Evolutionary conservation across 2,888 invertebrate genomes (phyloP).

Genomic region (Xanthorhoe spadicearia): DNA sequence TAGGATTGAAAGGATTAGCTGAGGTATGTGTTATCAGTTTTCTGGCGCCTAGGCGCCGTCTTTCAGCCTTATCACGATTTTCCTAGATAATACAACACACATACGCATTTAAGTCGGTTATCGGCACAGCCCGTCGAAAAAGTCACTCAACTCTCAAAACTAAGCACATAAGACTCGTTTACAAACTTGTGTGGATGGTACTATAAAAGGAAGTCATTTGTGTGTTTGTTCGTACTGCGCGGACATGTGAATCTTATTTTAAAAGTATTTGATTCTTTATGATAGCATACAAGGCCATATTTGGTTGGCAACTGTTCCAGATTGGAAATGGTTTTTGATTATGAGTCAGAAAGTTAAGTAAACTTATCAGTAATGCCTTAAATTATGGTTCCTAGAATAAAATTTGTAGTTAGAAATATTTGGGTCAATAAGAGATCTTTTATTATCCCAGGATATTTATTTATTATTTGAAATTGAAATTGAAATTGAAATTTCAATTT

Average conservation of each 20-base stretch:
- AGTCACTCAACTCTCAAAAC: slow-evolving; percentile 1
- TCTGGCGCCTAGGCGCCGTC: slow-evolving; percentile 57
- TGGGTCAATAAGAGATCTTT: too few relatives aligned
- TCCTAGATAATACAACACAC: slow-evolving; percentile 53
- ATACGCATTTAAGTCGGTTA: slow-evolving; percentile 45
- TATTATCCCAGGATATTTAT: too few relatives aligned
- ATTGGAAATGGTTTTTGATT: background rate
- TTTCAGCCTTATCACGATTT: slow-evolving; percentile 58
- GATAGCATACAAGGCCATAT: slow-evolving; percentile 13
- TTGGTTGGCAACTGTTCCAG: slow-evolving; percentile 18
- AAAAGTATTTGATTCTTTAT: slow-evolving; percentile 13
- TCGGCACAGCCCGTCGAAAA: slow-evolving; percentile 32
- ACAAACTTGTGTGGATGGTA: slow-evolving; percentile 7
- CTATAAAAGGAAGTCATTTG: slow-evolving; percentile 34
- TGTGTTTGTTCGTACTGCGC: slow-evolving; percentile 32
- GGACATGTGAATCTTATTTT: slow-evolving; percentile 33
- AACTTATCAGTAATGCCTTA: too few relatives aligned
- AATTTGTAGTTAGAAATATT: too few relatives aligned
- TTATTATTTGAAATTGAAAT: too few relatives aligned
- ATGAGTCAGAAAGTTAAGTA: too few relatives aligned
- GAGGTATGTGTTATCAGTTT: slow-evolving; percentile 47
- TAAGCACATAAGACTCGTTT: slow-evolving; percentile 16
- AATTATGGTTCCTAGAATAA: too few relatives aligned
- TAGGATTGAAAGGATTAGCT: slow-evolving; percentile 51
- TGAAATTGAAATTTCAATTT: too few relatives aligned